Base-by-base conservation (phyloP, 2,797 vertebrate species). In the Geotria australis region DNA sequence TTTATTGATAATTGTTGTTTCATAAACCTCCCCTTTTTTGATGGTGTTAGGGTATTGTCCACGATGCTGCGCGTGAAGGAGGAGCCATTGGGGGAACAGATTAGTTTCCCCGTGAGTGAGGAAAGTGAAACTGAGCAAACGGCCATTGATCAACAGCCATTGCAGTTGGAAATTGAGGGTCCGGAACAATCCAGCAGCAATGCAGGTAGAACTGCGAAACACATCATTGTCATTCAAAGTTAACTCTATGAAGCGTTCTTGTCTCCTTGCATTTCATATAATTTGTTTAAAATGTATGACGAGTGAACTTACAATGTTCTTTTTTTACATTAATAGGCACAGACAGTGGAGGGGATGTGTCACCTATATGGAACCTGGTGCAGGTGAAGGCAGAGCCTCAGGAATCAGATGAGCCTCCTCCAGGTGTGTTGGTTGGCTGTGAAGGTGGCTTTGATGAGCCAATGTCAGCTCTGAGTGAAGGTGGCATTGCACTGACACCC, bases 361-460 rank as follows among this genome's bases (percentile, higher is more conserved):
- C 85, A 8, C 86, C 85, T 0, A 70, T 95, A 60, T 98, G 91
- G 91, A 84, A 77, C 60, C 65, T 82, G 64, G 63, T 80, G 1
- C 88, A 85, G 47, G 88, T 98, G 2, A 98, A 98, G 67, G 83
- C 93, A 74, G 91, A 98, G 62, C 86, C 86, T 0, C 88, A 91
- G 62, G 91, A 95, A 9, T 76, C 69, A 0, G 88, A 95, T 55
- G 91, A 94, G 1, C 66, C 77, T 1, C 73, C 77, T 10, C 85
- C 80, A 0, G 74, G 75, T 0, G 81, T 85, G 59, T 67, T 95
- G 61, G 77, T 81, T 6, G 79, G 79, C 0, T 38, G 24, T 38
- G 24, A 38, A 38, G 85, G 94, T 3, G 85, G 93, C 59, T 98
- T 98, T 5, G 91, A 96, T 67, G 91, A 94, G 4, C 85, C 91